Evolutionary conservation across 2,888 invertebrate genomes (phyloP), one percentile per base, ranked within the genome.

Genomic region (Drosophila koepferae): DNA sequence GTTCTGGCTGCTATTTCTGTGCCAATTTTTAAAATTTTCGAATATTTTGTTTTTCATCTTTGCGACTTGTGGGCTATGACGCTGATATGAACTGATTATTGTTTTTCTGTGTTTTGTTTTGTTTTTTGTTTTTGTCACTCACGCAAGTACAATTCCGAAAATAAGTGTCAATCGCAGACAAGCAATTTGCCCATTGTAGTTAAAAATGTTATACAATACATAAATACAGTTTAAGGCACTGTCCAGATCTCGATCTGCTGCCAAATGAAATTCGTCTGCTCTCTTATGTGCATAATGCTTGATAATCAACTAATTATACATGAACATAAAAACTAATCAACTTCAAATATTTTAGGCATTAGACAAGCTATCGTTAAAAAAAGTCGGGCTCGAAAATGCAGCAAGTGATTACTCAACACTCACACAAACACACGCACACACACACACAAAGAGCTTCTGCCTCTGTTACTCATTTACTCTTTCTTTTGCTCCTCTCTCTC

Each of bases 321-420:
- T 36, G 40, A 9, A 62, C n/a, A 40, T 34, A 58, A 38, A 69
- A 69, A 53, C 53, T 63, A 66, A 48, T 49, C 16, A 49, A 31
- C 40, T 58, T 6, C 34, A 58, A 44, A 44, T 58, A 10, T 34
- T 58, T 44, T 36, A 10, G 34, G 44, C 58, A 44, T 44, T 44
- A 58, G 43, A 43, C 41, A 43, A 58, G 18, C 34, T 14, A 20
- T 34, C 20, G n/a, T 16, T 23, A 40, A 54, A 54, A 36, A 54
- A 67, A 85, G 72, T 82, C 74, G 61, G 73, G 80, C 72, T 77
- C 54, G 46, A 71, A 65, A 87, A 49, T 73, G 86, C 86, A 85
- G 86, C 86, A 82, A 77, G 63, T 75, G 80, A 77, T 72, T 77
- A 56, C 63, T 61, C 44, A 58, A 51, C 59, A 48, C 49, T 36